These are phyloP conservation scores for Trematomus bernacchii DNA, from an alignment of 2,797 vertebrate genomes.

Conservation along the genomic window DNA sequence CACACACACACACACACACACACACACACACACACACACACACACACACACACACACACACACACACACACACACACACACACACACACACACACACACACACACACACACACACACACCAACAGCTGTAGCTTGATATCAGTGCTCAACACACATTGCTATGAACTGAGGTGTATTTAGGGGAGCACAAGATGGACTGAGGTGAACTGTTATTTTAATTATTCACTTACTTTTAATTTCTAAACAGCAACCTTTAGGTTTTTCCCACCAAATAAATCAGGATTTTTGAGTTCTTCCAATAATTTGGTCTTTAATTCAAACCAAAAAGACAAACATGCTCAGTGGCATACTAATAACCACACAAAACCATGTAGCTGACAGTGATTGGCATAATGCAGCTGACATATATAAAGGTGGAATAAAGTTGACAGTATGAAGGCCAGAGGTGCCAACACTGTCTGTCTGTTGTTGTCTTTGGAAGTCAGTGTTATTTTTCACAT, in stretches of 20 bases:
- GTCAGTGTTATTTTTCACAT: slow-evolving; percentile 8
- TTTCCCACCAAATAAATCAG: background rate
- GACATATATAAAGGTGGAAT: slow-evolving; percentile 10
- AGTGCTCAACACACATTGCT: slow-evolving; percentile 20
- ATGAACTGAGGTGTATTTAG: slow-evolving; percentile 23
- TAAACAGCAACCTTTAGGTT: background rate
- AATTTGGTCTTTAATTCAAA: too few species aligned
- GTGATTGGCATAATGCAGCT: slow-evolving; percentile 27
- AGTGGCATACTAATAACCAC: slow-evolving; percentile 4
- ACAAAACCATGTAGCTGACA: background rate
- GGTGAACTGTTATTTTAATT: slow-evolving; percentile 32
- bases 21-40: slow-evolving; percentile 26
- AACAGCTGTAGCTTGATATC: slow-evolving; percentile 40
- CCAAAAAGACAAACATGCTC: background rate
- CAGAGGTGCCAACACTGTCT: slow-evolving; percentile 21
- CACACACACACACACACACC: slow-evolving; percentile 12
- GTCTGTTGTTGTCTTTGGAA: slow-evolving; percentile 7
- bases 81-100: slow-evolving; percentile 6
- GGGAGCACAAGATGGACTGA: slow-evolving; percentile 13
- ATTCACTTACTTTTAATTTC: background rate
- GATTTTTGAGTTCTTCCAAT: too few species aligned
- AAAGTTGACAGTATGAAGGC: slow-evolving; percentile 29
- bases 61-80: slow-evolving; percentile 11
- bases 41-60: slow-evolving; percentile 40
- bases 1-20: slow-evolving; percentile 34